Percentiles rank a stretch among this genome's conserved stretches.
Evolutionary conservation across 2,113 vertebrate genomes (phyloP).

Genomic region (Phyllopteryx taeniolatus): DNA sequence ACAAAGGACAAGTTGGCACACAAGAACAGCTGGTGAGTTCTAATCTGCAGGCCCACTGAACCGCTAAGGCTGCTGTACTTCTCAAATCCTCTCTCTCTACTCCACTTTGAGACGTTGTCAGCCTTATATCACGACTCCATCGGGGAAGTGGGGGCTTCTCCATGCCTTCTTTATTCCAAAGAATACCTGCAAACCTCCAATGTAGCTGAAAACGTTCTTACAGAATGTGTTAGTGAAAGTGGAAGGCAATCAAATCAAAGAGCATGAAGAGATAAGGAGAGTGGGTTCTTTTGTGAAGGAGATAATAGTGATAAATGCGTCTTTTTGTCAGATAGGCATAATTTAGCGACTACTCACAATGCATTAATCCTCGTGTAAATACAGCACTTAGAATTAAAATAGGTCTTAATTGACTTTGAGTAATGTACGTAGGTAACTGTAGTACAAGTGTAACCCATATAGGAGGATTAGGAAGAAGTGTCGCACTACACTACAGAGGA

Average conservation of each 20-base stretch:
- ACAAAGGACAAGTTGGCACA: constrained; percentile 57
- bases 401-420: background rate
- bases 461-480: background rate
- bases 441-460: background rate
- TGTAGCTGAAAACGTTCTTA: background rate
- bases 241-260: background rate
- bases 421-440: background rate
- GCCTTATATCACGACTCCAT: constrained; percentile 3
- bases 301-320: background rate
- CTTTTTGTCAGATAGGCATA: background rate
- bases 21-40: constrained; percentile 59
- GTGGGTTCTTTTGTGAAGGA: background rate
- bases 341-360: background rate
- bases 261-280: background rate
- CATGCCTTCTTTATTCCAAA: constrained; percentile 24
- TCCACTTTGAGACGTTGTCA: constrained; percentile 17
- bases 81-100: constrained; percentile 2
- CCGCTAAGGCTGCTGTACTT: constrained; percentile 32
- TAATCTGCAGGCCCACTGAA: constrained; percentile 45
- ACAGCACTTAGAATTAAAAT: background rate
- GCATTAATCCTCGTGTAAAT: background rate
- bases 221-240: background rate
- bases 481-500: too few species aligned
- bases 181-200: constrained; percentile 26
- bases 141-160: background rate